These are phyloP conservation scores for Scaptomyza parva DNA, from an alignment of 2,888 invertebrate species.

Conservation along the genomic window DNA sequence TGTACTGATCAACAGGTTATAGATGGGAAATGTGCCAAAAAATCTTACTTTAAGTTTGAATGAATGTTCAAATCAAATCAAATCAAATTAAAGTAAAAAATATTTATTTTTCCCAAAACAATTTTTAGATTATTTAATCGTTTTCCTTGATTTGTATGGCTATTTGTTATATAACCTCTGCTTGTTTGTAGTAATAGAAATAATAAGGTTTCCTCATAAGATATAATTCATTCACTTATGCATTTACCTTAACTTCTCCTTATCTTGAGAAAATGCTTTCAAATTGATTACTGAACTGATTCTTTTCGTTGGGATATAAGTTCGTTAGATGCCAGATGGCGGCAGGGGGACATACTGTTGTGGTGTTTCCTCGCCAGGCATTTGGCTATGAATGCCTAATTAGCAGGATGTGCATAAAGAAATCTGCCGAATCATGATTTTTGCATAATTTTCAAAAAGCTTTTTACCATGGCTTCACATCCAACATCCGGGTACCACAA, in stretches of 20 bases:
- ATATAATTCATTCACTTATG: not conserved
- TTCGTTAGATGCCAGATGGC: not conserved
- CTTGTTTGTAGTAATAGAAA: no score
- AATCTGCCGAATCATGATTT: constrained; percentile 74
- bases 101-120: no score
- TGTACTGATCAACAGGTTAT: no score
- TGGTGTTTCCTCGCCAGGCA: constrained; percentile 25
- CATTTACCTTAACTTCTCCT: not conserved
- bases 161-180: no score
- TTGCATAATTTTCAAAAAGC: constrained; percentile 67
- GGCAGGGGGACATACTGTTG: not conserved
- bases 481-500: constrained; percentile 46
- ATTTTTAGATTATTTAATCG: no score
- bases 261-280: not conserved
- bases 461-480: constrained; percentile 34
- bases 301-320: not conserved
- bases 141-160: no score
- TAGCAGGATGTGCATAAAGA: constrained; percentile 47
- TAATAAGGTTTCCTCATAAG: no score
- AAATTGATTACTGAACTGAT: constrained; percentile 6
- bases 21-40: no score
- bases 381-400: constrained; percentile 65
- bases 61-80: no score
- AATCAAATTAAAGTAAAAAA: no score
- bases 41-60: no score